These are phyloP conservation scores for Pseudochirops corinnae DNA, from an alignment of 2,797 vertebrate genomes.

Conservation along the genomic window DNA sequence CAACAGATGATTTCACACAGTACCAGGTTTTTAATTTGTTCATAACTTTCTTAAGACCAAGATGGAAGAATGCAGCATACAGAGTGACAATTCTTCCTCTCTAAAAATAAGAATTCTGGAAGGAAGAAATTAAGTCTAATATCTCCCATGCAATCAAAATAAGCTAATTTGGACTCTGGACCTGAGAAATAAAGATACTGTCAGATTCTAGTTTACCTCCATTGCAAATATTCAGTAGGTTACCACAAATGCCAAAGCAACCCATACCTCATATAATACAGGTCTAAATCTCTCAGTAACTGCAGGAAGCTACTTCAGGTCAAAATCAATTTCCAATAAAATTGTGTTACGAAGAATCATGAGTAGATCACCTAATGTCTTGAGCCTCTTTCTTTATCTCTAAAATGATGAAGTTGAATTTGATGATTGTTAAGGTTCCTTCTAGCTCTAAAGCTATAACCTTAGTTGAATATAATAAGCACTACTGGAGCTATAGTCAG, in stretches of 20 bases:
- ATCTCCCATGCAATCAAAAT: neutral
- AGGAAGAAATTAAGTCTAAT: neutral
- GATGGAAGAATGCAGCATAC: neutral
- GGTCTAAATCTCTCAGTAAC: conserved; percentile 16
- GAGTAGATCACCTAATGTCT: too few species aligned
- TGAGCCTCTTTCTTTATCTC: too few species aligned
- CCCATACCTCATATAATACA: neutral
- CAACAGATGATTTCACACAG: neutral
- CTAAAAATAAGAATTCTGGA: neutral
- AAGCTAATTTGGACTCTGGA: neutral
- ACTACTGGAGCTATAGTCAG: too few species aligned
- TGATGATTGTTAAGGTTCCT: too few species aligned
- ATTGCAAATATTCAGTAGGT: neutral
- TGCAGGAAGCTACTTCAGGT: conserved; percentile 15
- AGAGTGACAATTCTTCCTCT: neutral
- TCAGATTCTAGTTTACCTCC: neutral
- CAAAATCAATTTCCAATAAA: neutral
- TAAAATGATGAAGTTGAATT: too few species aligned
- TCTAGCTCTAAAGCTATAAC: too few species aligned
- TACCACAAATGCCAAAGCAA: neutral
- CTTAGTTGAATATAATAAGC: too few species aligned
- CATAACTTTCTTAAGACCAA: neutral
- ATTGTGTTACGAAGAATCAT: neutral
- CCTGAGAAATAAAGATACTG: neutral
- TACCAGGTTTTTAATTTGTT: neutral